phyloP scores from a whole-genome alignment of 2,113 vertebrate genomes.

The Cryptotis parvus region DNA sequence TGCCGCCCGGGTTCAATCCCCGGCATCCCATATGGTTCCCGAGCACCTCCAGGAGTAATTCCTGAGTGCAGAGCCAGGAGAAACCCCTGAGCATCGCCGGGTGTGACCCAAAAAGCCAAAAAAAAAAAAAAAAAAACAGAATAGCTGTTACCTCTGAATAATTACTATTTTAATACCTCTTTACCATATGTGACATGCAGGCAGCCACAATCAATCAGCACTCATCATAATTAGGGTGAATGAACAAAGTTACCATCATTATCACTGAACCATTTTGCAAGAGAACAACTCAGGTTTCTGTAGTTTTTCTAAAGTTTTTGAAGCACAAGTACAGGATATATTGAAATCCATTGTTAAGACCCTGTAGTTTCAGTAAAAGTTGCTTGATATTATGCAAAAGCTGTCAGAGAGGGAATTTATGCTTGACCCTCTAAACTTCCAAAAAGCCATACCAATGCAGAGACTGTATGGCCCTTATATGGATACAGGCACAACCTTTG shows the following conservation, averaged over 20 bases:
- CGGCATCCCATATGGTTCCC: too few relatives aligned
- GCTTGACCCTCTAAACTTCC: not conserved
- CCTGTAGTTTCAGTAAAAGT: not conserved
- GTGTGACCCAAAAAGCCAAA: too few relatives aligned
- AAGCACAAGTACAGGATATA: not conserved
- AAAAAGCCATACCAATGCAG: not conserved
- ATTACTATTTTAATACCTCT: slow-evolving; percentile 17
- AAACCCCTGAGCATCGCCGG: too few relatives aligned
- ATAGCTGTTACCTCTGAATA: not conserved
- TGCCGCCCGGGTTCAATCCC: too few relatives aligned
- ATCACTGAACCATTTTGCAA: not conserved
- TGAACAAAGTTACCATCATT: not conserved
- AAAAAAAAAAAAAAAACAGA: too few relatives aligned
- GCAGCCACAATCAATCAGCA: not conserved
- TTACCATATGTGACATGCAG: too few relatives aligned
- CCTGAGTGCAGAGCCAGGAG: too few relatives aligned
- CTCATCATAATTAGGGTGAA: not conserved
- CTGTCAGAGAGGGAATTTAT: not conserved
- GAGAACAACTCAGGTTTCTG: not conserved
- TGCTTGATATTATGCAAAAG: not conserved
- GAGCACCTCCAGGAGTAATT: too few relatives aligned
- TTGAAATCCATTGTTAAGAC: not conserved
- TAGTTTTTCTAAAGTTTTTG: not conserved
- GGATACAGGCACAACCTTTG: not conserved
- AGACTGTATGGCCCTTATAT: not conserved